Conservation (phyloP, 1,140 invertebrate species). For the Drosophila neocordata region DNA sequence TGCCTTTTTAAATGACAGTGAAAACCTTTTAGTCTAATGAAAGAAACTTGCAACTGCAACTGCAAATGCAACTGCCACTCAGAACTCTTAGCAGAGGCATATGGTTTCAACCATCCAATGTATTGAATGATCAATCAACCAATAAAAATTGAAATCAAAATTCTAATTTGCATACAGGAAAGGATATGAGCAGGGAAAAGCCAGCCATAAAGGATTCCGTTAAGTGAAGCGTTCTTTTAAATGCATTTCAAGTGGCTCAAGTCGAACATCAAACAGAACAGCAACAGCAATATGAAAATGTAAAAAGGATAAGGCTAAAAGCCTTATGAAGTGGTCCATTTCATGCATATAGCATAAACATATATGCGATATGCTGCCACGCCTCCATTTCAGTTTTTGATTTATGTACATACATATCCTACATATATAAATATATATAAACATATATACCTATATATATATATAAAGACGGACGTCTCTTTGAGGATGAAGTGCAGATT, state of each 20-base stretch:
- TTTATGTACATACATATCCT: slow-evolving; percentile 50
- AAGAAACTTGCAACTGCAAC: slow-evolving; percentile 2
- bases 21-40: slow-evolving; percentile 71
- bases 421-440: too few relatives aligned
- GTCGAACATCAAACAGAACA: slow-evolving; percentile 72
- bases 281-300: slow-evolving; percentile 16
- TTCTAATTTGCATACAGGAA: slow-evolving; percentile 37
- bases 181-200: slow-evolving; percentile 7
- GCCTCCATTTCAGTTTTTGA: slow-evolving; percentile 50
- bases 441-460: neutral
- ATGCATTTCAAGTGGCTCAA: slow-evolving; percentile 71
- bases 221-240: slow-evolving; percentile 48
- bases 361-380: slow-evolving; percentile 1
- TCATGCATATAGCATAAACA: slow-evolving; percentile 1
- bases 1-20: slow-evolving; percentile 21
- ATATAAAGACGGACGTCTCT: slow-evolving; percentile 45
- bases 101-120: neutral
- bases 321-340: slow-evolving; percentile 56
- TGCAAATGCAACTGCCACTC: too few relatives aligned
- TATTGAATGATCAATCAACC: slow-evolving; percentile 63
- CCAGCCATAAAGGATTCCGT: slow-evolving; percentile 5
- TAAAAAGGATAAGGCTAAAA: slow-evolving; percentile 61
- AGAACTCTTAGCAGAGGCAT: neutral
- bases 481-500: slow-evolving; percentile 76
- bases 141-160: slow-evolving; percentile 36